Evolutionary conservation across 2,113 vertebrate genomes (phyloP).

Genomic region (Ailuropoda melanoleuca): DNA sequence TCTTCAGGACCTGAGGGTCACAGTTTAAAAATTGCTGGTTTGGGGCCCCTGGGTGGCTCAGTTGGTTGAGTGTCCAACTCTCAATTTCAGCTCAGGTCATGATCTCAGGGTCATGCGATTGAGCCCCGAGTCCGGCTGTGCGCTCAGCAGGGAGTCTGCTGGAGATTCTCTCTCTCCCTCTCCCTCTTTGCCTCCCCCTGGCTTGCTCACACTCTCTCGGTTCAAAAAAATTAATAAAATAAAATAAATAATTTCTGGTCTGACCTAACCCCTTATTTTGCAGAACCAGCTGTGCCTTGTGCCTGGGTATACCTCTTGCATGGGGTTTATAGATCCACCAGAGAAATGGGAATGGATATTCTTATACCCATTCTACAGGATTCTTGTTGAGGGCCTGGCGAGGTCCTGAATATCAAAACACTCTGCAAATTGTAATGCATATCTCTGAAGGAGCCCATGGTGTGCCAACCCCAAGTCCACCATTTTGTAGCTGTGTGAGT

Average conservation of each 20-base stretch:
- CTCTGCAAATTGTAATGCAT: not conserved
- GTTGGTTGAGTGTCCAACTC: not conserved
- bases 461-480: not conserved
- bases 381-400: not conserved
- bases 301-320: not conserved
- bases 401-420: not conserved
- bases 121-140: rapidly evolving
- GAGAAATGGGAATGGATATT: not conserved
- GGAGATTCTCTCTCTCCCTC: not conserved
- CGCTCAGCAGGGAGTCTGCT: not conserved
- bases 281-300: not conserved
- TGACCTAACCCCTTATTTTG: not conserved
- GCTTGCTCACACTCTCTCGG: not conserved
- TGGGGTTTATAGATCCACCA: not conserved
- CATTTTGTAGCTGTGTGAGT: not conserved
- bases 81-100: not conserved
- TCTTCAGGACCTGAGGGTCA: not conserved
- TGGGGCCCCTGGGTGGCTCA: not conserved
- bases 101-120: not conserved
- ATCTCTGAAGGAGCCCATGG: not conserved
- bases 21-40: not conserved
- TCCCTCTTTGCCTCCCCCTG: not conserved
- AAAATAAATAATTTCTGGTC: not conserved
- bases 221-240: not conserved
- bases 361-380: not conserved